These are phyloP conservation scores for Papio anubis DNA, from an alignment of 2,113 vertebrate genomes.

Conservation along the genomic window DNA sequence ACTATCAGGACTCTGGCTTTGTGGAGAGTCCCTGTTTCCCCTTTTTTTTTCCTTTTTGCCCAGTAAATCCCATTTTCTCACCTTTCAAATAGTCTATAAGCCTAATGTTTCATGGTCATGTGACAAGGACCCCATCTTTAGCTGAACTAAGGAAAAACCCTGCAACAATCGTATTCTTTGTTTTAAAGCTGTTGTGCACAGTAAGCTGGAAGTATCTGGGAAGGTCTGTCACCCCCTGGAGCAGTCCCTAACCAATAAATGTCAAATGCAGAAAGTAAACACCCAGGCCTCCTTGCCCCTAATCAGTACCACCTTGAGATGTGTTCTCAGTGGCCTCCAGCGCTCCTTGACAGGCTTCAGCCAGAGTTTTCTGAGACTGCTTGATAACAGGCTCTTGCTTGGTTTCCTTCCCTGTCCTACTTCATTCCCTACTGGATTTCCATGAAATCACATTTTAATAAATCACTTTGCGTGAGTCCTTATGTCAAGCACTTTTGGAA, in stretches of 20 bases:
- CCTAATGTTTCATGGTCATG: no score
- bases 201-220: not conserved
- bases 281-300: not conserved
- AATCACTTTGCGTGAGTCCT: not conserved
- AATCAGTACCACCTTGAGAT: not conserved
- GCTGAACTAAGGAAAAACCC: not conserved
- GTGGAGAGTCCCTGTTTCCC: no score
- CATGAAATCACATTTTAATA: not conserved
- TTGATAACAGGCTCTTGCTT: not conserved
- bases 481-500: not conserved
- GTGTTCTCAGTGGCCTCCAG: not conserved
- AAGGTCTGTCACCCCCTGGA: not conserved
- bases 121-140: no score
- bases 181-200: not conserved
- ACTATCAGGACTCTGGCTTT: no score
- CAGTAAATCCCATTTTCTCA: no score
- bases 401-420: not conserved
- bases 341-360: not conserved
- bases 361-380: not conserved
- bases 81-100: no score
- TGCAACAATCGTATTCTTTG: not conserved
- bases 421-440: not conserved
- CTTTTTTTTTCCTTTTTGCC: no score
- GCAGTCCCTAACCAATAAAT: not conserved
- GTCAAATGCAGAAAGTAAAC: not conserved